Evolutionary conservation across 1,140 invertebrate genomes (phyloP), one percentile per base, ranked within the genome.

Genomic region (Drosophila littoralis): DNA sequence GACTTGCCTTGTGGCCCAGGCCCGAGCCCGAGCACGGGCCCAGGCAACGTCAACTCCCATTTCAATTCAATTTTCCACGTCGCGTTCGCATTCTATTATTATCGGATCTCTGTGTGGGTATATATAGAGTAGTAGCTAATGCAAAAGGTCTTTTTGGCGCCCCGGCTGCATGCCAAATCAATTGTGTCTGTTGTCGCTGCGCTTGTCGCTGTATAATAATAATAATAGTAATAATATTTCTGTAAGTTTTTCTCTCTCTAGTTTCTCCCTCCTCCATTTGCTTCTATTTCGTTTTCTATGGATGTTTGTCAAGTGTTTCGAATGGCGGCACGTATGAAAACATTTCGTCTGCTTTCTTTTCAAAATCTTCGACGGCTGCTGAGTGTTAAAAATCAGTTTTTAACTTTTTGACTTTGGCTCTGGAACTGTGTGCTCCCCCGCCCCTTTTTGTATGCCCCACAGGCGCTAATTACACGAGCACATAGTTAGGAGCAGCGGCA

Each of bases 391-490:
- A 68, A 57, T 73, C 57, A 52, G 38, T 38, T 71, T 63, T 61
- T 15, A 57, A 51, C 32, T 28, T 7, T 63, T 36, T 7, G 33
- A 40, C 22, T 15, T 28, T 15, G 50, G 12, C 33, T 32, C 32
- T 35, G 22, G 9, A 36, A 35, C 13, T 43, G 28, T 35, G 28
- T n/a, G 35, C 5, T 13, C n/a, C 50, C 22, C 51, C 54, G 54
- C 45, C 63, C 68, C 63, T 33, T 73, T 79, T 80, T 72, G 77
- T 63, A 28, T 54, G 42, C 61, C 70, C 61, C 28, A 50, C 43
- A 61, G 69, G 55, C 83, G 83, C 67, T 88, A 88, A 89, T 88
- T 88, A 89, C 77, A 80, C 80, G 78, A 84, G 84, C 77, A 84
- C 51, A 84, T 77, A 71, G 52, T 46, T 71, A 40, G 59, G 52